Evolutionary conservation across 2,797 vertebrate genomes (phyloP), one percentile per base, ranked within the genome.

Genomic region (Enteromius afrohamiltoni): DNA sequence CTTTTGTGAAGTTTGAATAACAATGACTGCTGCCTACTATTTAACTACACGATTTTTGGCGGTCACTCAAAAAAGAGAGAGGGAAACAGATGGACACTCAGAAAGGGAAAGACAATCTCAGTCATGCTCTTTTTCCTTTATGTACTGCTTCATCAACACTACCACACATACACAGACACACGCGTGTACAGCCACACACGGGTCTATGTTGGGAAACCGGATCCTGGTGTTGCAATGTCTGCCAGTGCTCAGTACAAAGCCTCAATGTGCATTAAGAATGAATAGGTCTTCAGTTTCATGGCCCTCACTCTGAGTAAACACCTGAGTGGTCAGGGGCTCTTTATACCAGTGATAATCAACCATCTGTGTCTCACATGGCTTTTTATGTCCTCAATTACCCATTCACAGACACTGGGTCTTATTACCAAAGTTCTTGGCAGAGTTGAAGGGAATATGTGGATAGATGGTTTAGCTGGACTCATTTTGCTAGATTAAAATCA

Each of bases 271-370:
- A 88, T 87, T 86, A 86, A 87, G 80, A 87, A 88, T 87, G 77
- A 87, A 85, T 68, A 86, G 85, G 80, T 83, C 78, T 89, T 79
- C 45, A 82, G 87, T 89, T 88, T 88, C 88, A 88, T 75, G 82
- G 77, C 83, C 75, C 85, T 87, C 80, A 64, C 85, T 87, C 51
- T 29, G 82, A 49, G 77, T 86, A 87, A 87, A 87, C 80, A 87
- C 79, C 78, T 79, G 84, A 81, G 85, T 85, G 85, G 80, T 83
- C 83, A 64, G 68, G 78, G 85, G 70, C 55, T 74, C 84, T 84
- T 89, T 84, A 85, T 85, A 80, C 76, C 67, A 83, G 53, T 60
- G 83, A 82, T 84, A 84, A 83, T 87, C 84, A 83, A 62, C 80
- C 78, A 82, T 62, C 84, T 84, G 65, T 78, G 84, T 86, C 73